phyloP scores from a whole-genome alignment of 2,797 vertebrate species.

The Poeciliopsis paucimaculata region DNA sequence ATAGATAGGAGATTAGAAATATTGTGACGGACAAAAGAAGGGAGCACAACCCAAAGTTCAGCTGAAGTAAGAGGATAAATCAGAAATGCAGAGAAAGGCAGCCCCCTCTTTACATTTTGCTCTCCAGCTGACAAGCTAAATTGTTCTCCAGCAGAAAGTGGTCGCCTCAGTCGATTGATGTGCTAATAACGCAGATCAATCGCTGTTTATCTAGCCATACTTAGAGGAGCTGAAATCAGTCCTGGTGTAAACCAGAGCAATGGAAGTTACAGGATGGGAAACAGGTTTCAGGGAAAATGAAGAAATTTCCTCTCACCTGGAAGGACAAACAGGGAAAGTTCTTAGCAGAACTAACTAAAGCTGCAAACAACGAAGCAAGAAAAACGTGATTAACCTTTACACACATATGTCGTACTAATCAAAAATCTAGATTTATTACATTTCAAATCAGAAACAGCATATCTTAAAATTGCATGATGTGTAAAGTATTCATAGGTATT shows the following conservation, averaged over 20 bases:
- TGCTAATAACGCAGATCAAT: constrained; percentile 58
- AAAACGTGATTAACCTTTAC: constrained; percentile 24
- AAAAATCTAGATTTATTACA: constrained; percentile 17
- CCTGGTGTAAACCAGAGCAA: constrained; percentile 57
- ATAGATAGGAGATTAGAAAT: constrained; percentile 41
- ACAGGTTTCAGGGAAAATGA: constrained; percentile 52
- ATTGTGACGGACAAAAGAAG: constrained; percentile 15
- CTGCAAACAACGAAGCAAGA: constrained; percentile 33
- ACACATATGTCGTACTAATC: constrained; percentile 8
- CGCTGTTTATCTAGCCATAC: constrained; percentile 72
- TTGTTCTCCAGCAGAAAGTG: constrained; percentile 44
- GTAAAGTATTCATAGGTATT: background rate
- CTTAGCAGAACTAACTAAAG: constrained; percentile 23
- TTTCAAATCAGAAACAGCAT: background rate
- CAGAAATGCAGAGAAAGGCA: constrained; percentile 59
- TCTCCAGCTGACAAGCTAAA: constrained; percentile 54
- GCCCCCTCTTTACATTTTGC: constrained; percentile 48
- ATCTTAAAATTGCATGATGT: background rate
- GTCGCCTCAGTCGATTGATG: constrained; percentile 47
- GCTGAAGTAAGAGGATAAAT: constrained; percentile 52
- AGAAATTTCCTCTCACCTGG: constrained; percentile 35
- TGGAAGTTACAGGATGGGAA: constrained; percentile 48
- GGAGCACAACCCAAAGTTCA: constrained; percentile 34
- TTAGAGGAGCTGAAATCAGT: constrained; percentile 60
- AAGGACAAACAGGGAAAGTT: constrained; percentile 33